Evolutionary conservation across 2,113 vertebrate species (phyloP).

Genomic region (Phrynosoma platyrhinos): DNA sequence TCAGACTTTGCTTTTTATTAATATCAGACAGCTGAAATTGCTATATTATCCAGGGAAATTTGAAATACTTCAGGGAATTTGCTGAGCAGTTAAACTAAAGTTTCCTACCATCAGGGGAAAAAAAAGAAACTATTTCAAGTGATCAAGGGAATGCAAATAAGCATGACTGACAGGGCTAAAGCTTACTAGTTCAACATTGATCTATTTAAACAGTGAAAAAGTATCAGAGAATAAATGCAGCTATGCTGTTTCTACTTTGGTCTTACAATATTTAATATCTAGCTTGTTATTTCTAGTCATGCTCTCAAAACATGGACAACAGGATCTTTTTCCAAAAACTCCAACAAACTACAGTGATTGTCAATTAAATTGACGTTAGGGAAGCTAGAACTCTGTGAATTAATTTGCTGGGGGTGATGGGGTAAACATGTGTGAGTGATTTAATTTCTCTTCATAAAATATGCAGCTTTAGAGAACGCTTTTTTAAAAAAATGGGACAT

Average conservation of each 20-base stretch:
- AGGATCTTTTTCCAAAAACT: neutral
- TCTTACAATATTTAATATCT: conserved; percentile 4
- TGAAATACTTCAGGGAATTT: conserved; percentile 21
- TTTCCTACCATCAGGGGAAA: neutral
- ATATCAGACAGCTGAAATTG: neutral
- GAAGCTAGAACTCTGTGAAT: rapidly evolving
- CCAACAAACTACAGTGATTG: neutral
- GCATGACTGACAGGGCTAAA: conserved; percentile 22
- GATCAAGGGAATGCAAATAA: conserved; percentile 24
- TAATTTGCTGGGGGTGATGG: neutral
- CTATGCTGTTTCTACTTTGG: conserved; percentile 2
- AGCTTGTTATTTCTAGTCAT: neutral
- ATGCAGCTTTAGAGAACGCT: neutral
- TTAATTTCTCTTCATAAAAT: neutral
- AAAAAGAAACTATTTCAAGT: neutral
- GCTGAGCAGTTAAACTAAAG: conserved; percentile 17
- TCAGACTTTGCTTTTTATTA: conserved; percentile 19
- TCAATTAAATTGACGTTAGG: neutral
- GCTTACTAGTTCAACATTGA: neutral
- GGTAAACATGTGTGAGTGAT: neutral
- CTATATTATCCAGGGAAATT: conserved; percentile 1
- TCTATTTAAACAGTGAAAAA: conserved; percentile 16
- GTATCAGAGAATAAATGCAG: neutral
- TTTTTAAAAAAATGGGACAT: too few relatives aligned
- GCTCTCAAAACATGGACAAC: neutral